These are phyloP conservation scores for Strix uralensis DNA, from an alignment of 2,113 vertebrate genomes.

Conservation along the genomic window DNA sequence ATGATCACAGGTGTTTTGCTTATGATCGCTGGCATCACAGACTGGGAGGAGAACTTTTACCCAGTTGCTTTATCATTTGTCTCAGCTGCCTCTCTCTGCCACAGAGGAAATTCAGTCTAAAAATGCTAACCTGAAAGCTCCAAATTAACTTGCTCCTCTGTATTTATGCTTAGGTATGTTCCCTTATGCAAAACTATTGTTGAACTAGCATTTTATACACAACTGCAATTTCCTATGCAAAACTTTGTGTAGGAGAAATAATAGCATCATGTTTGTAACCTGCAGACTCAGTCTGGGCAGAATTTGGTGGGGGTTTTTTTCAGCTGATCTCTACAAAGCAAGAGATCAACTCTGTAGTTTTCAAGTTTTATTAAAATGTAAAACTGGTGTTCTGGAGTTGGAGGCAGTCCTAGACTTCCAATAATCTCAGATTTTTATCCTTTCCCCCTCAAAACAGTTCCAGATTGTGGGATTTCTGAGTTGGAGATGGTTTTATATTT, in stretches of 20 bases:
- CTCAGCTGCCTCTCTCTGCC: background rate
- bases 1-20: background rate
- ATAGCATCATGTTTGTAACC: background rate
- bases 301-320: background rate
- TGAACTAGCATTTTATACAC: background rate
- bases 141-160: background rate
- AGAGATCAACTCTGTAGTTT: background rate
- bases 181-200: background rate
- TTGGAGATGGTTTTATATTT: background rate
- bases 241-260: background rate
- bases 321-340: background rate
- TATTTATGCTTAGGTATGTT: background rate
- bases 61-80: background rate
- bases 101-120: background rate
- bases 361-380: background rate
- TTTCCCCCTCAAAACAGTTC: background rate
- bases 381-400: background rate
- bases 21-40: background rate
- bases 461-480: background rate
- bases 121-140: background rate
- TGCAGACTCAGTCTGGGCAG: background rate
- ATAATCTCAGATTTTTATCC: background rate
- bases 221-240: background rate
- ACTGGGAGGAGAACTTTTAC: background rate
- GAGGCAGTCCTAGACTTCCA: background rate